These are phyloP conservation scores for Acromyrmex echinatior DNA, from an alignment of 1,140 invertebrate genomes.

Conservation along the genomic window DNA sequence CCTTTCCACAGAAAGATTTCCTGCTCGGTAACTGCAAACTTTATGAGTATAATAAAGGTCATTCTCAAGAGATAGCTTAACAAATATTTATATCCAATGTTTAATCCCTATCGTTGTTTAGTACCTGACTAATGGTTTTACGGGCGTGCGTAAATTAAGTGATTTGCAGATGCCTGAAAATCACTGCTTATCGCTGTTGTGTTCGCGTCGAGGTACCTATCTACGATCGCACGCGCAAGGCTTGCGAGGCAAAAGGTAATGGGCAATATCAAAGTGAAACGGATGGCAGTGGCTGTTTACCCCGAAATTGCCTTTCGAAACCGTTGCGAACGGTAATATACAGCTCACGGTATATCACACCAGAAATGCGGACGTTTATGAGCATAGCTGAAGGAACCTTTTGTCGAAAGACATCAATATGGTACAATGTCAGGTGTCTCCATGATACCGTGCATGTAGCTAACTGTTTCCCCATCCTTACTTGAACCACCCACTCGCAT, in stretches of 20 bases:
- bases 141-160: conserved; percentile 26
- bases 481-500: conserved; percentile 58
- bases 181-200: conserved; percentile 13
- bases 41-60: conserved; percentile 22
- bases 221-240: background rate
- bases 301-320: conserved; percentile 40
- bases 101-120: conserved; percentile 36
- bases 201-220: background rate
- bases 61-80: conserved; percentile 1
- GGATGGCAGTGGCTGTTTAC: conserved; percentile 49
- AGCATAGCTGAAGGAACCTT: conserved; percentile 62
- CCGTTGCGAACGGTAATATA: conserved; percentile 76
- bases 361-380: conserved; percentile 74
- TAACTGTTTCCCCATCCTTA: conserved; percentile 47
- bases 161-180: conserved; percentile 14
- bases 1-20: background rate
- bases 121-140: conserved; percentile 28
- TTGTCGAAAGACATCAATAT: conserved; percentile 69
- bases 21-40: conserved; percentile 15
- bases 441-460: conserved; percentile 52
- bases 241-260: background rate
- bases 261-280: conserved; percentile 63
- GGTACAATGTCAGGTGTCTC: conserved; percentile 76
- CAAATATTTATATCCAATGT: background rate
- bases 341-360: conserved; percentile 79